Conservation (phyloP, 2,113 vertebrate genomes). For the Notothenia coriiceps region DNA sequence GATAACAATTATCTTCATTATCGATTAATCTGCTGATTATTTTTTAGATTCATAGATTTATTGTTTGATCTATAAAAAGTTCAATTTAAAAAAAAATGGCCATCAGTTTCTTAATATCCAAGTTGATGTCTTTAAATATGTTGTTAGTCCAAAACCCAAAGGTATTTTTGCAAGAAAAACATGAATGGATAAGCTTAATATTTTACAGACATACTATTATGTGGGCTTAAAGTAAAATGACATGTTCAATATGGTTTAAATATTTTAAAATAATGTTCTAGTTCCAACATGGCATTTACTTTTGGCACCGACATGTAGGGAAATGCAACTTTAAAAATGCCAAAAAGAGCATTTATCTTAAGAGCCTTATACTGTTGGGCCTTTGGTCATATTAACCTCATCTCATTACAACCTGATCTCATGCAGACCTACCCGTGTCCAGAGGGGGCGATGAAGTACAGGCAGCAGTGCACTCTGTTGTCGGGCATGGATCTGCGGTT, state of each 20-base stretch:
- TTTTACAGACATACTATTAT: neutral
- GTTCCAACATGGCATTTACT: neutral
- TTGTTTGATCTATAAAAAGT: too few species aligned
- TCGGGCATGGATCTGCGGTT: constrained; percentile 84
- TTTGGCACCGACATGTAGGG: neutral
- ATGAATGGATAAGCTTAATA: neutral
- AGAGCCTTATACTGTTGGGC: neutral
- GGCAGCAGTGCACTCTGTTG: constrained; percentile 85
- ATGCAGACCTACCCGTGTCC: constrained; percentile 81
- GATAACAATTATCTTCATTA: too few species aligned
- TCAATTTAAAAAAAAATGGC: too few species aligned
- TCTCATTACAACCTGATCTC: neutral
- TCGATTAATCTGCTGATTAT: too few species aligned
- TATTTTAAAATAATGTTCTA: neutral
- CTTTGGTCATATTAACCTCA: neutral
- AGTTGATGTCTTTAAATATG: too few species aligned
- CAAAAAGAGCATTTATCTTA: neutral
- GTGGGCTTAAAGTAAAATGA: neutral
- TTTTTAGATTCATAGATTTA: too few species aligned
- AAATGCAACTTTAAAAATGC: neutral
- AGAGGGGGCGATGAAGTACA: constrained; percentile 85
- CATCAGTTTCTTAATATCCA: too few species aligned
- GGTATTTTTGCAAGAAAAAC: too few species aligned
- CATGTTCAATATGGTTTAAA: neutral
- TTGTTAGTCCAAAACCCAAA: too few species aligned